Evolutionary conservation across 2,797 vertebrate species (phyloP).

Genomic region (Megalops cyprinoides): DNA sequence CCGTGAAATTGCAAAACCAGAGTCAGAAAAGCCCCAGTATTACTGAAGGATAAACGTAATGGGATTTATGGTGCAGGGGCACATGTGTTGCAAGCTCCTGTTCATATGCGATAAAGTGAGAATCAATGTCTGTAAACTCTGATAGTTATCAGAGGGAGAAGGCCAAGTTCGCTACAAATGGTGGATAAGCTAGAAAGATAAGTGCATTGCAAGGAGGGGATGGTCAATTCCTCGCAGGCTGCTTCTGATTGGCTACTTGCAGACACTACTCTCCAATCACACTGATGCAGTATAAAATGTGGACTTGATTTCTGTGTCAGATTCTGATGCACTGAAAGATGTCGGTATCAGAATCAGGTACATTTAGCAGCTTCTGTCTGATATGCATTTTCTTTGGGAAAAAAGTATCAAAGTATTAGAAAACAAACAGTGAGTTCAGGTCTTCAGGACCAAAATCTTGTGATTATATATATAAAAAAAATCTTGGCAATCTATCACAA

Average conservation of each 20-base stretch:
- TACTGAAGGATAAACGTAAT: constrained; percentile 30
- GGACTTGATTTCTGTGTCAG: background rate
- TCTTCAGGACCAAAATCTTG: background rate
- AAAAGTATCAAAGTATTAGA: no score
- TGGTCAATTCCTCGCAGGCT: background rate
- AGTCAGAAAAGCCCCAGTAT: background rate
- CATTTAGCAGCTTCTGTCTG: background rate
- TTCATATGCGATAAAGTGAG: constrained; percentile 18
- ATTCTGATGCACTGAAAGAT: background rate
- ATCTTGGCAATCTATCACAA: no score
- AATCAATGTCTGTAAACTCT: background rate
- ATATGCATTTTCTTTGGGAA: no score
- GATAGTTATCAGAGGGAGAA: constrained; percentile 25
- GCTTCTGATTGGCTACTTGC: no score
- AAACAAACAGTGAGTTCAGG: no score
- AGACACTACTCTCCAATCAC: no score
- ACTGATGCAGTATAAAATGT: background rate
- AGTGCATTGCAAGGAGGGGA: background rate
- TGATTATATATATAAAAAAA: no score
- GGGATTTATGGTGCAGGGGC: constrained; percentile 27
- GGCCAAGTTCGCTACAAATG: background rate
- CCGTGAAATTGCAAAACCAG: background rate
- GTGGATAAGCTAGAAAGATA: background rate
- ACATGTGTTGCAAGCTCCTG: background rate
- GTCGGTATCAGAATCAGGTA: background rate